Evolutionary conservation across 2,888 invertebrate genomes (phyloP).

Genomic region (Leptinotarsa tumamoca): DNA sequence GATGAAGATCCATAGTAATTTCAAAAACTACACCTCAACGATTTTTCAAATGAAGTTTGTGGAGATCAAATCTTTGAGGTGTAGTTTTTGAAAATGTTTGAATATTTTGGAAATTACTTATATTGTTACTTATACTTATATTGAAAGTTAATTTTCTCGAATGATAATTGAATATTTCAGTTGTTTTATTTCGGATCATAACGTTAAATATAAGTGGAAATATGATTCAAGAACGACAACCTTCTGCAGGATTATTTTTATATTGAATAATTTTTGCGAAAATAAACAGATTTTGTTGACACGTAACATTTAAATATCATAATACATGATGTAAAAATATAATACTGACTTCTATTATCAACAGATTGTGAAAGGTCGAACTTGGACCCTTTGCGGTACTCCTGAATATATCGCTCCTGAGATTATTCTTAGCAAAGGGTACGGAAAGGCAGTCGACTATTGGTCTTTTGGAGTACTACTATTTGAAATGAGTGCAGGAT

Average conservation of each 20-base stretch:
- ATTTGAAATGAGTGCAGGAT: slow-evolving; percentile 91
- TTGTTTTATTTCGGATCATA: neutral
- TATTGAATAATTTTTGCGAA: neutral
- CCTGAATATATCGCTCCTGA: slow-evolving; percentile 97
- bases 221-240: neutral
- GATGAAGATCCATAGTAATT: too few relatives aligned
- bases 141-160: too few relatives aligned
- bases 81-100: too few relatives aligned
- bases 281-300: neutral
- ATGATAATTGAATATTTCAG: neutral
- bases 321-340: too few relatives aligned
- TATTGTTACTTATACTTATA: too few relatives aligned
- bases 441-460: slow-evolving; percentile 94
- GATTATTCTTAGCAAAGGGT: slow-evolving; percentile 88
- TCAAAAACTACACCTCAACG: too few relatives aligned
- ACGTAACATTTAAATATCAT: too few relatives aligned
- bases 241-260: neutral
- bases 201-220: neutral
- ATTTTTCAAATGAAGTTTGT: too few relatives aligned
- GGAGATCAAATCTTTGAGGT: too few relatives aligned
- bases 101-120: too few relatives aligned
- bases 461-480: slow-evolving; percentile 93
- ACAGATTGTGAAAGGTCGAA: slow-evolving; percentile 74
- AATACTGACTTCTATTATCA: neutral
- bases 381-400: slow-evolving; percentile 94